Evolutionary conservation across 2,113 vertebrate species (phyloP).

Genomic region (Albula goreensis): DNA sequence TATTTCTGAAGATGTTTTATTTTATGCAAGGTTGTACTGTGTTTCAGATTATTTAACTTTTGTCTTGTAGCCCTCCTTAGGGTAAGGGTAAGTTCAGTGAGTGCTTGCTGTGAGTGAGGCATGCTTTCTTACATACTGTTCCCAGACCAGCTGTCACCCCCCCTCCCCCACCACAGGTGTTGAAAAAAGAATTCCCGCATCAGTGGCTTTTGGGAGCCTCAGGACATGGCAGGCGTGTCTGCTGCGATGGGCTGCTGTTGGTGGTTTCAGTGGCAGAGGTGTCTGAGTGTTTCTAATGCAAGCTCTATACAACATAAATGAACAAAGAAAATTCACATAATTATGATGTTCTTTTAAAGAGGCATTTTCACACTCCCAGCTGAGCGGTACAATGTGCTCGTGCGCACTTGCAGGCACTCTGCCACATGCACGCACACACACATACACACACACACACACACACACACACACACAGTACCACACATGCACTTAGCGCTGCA

Average conservation of each 20-base stretch:
- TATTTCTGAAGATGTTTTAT: neutral
- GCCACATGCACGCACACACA: no score
- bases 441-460: neutral
- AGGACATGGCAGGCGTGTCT: neutral
- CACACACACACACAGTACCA: neutral
- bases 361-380: neutral
- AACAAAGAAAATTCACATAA: neutral
- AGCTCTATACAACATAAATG: neutral
- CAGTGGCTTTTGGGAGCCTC: neutral
- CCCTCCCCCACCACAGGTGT: neutral
- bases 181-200: neutral
- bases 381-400: neutral
- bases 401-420: neutral
- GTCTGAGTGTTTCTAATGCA: neutral
- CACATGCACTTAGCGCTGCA: neutral
- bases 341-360: neutral
- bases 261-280: neutral
- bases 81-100: neutral
- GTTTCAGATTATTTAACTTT: neutral
- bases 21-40: neutral
- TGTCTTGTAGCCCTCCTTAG: neutral
- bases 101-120: neutral
- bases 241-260: neutral
- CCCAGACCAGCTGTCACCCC: neutral
- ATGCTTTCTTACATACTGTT: neutral